Evolutionary conservation across 2,113 vertebrate species (phyloP).

Genomic region (Eonycteris spelaea): DNA sequence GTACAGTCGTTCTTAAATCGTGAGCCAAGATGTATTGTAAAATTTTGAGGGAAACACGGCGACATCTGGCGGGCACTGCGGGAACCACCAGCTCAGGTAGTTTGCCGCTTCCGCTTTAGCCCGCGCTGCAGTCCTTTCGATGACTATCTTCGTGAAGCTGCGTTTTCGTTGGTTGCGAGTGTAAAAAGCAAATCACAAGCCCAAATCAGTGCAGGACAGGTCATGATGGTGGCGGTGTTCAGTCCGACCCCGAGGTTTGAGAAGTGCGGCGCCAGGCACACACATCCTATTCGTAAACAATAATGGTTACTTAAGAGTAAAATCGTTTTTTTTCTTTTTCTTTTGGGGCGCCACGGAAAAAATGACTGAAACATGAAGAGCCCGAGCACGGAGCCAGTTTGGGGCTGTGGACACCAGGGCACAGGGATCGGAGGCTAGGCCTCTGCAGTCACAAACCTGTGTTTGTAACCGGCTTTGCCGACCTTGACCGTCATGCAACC

Average conservation of each 20-base stretch:
- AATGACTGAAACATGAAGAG: background rate
- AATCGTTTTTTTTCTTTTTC: background rate
- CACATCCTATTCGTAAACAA: background rate
- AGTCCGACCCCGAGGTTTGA: background rate
- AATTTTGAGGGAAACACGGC: background rate
- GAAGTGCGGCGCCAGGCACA: background rate
- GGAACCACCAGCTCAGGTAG: conserved; percentile 42
- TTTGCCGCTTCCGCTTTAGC: rapidly evolving
- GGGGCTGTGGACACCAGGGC: too few relatives aligned
- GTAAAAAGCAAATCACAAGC: background rate
- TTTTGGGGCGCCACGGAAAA: too few relatives aligned
- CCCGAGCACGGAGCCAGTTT: background rate
- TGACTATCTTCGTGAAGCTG: background rate
- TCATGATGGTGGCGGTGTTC: background rate
- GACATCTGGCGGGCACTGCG: conserved; percentile 64
- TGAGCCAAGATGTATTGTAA: conserved; percentile 82
- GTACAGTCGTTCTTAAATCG: conserved; percentile 85
- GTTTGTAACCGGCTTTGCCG: background rate
- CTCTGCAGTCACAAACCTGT: background rate
- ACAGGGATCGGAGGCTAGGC: too few relatives aligned
- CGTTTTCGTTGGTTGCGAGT: too few relatives aligned
- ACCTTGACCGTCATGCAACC: background rate
- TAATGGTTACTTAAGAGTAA: background rate
- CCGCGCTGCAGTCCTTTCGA: background rate
- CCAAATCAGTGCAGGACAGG: too few relatives aligned